Evolutionary conservation across 2,888 invertebrate genomes (phyloP), one percentile per base, ranked within the genome.

Genomic region (Heliconius sara): DNA sequence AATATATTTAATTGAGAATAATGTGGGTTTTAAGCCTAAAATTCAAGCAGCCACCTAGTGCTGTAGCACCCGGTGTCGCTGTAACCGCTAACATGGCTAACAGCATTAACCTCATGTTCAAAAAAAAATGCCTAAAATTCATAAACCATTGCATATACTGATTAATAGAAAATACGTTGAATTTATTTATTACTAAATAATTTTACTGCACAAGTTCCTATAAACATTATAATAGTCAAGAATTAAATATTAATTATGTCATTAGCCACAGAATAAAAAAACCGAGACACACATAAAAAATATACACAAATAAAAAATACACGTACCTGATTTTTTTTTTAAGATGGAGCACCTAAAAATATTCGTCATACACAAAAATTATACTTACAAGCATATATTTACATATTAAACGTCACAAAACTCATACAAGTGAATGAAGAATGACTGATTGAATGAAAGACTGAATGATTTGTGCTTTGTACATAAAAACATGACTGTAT

Each of bases 361-460:
- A 70, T 27, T 9, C 47, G 27, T n/a, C 7, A 47, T 9, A 71
- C 47, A 47, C 6, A 47, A 4, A 71, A 47, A 71, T 71, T 47
- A 72, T 72, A 72, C 52, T 57, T 72, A 72, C 22, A 22, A 57
- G 19, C 30, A 27, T n/a, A 72, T 72, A 72, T 57, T 57, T 57
- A 72, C 30, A 72, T 30, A 72, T 68, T n/a, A 52, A 72, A 47
- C 25, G 16, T n/a, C 3, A n/a, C 60, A 19, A 34, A 34, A 19
- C 9, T 67, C 19, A 67, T 34, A 67, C 19, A 34, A 67, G 22
- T 34, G 34, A 34, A 22, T 67, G 66, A 67, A 67, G 19, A 67
- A 22, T 3, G 7, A 66, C 27, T 66, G 16, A 34, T 34, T 34
- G 34, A 34, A 67, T 34, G 34, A 67, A 70, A 25, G 27, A 47